Evolutionary conservation across 2,888 invertebrate genomes (phyloP).

Genomic region (Gymnocheta viridis): DNA sequence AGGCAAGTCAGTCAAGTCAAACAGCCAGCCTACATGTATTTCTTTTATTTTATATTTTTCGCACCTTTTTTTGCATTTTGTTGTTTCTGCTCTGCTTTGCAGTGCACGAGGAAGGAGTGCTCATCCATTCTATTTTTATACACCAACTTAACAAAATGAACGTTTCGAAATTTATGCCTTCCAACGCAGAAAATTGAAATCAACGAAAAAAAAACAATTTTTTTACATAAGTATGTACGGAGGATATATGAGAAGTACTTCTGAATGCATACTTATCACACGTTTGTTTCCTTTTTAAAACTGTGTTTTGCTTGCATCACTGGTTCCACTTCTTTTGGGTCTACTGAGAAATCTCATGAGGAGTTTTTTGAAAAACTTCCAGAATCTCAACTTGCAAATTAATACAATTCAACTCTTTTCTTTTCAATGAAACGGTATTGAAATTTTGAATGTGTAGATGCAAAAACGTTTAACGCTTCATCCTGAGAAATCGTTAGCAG

Average conservation of each 20-base stretch:
- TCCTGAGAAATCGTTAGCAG: no score
- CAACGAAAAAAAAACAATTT: constrained; percentile 19
- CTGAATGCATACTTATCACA: no score
- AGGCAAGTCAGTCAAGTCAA: constrained; percentile 21
- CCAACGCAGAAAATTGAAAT: constrained; percentile 52
- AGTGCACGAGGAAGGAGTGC: background rate
- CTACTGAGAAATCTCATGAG: no score
- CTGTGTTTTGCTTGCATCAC: no score
- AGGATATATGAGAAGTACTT: background rate
- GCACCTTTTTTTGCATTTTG: background rate
- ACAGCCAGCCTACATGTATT: constrained; percentile 9
- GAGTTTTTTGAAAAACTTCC: no score
- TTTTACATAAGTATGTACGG: constrained; percentile 12
- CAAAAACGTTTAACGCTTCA: no score
- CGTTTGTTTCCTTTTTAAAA: no score
- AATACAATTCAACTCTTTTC: no score
- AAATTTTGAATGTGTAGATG: no score
- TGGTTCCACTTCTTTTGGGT: no score
- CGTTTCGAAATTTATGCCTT: constrained; percentile 50
- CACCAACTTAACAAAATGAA: constrained; percentile 28
- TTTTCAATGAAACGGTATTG: no score
- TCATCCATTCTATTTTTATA: constrained; percentile 20
- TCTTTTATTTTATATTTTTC: constrained; percentile 19
- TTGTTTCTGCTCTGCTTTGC: background rate
- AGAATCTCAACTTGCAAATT: no score